Evolutionary conservation across 2,888 invertebrate genomes (phyloP).

Genomic region (Dione vanillae): DNA sequence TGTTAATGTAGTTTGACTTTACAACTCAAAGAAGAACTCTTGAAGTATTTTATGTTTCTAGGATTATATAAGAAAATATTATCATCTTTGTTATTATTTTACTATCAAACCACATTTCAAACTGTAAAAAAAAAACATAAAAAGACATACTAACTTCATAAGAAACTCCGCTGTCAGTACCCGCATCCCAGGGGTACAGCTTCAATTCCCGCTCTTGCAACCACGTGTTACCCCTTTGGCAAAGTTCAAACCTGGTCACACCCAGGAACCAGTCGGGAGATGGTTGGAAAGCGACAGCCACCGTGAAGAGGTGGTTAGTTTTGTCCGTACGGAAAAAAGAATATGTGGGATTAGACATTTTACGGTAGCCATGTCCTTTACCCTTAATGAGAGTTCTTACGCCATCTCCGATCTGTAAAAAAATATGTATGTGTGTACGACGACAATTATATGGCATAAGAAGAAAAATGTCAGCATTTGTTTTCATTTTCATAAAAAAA

Average conservation of each 20-base stretch:
- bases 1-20: too few relatives aligned
- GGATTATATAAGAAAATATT: too few relatives aligned
- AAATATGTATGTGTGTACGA: too few relatives aligned
- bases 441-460: too few relatives aligned
- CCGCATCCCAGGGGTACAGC: slow-evolving; percentile 97
- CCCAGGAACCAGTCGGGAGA: slow-evolving; percentile 99
- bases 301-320: slow-evolving; percentile 67
- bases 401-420: slow-evolving; percentile 71
- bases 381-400: slow-evolving; percentile 75
- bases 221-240: slow-evolving; percentile 95
- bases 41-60: too few relatives aligned
- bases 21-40: too few relatives aligned
- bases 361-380: slow-evolving; percentile 73
- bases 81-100: neutral
- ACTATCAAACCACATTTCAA: neutral
- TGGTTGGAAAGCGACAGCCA: slow-evolving; percentile 65
- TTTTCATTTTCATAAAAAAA: too few relatives aligned
- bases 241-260: slow-evolving; percentile 94
- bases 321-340: slow-evolving; percentile 71
- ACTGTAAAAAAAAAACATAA: neutral
- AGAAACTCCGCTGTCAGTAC: slow-evolving; percentile 95
- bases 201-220: slow-evolving; percentile 91
- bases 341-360: slow-evolving; percentile 70
- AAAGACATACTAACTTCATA: slow-evolving; percentile 88
- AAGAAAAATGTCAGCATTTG: too few relatives aligned